phyloP scores from a whole-genome alignment of 30 jellyfish, hydroid and myxozoan species.

The Turritopsis dohrnii region DNA sequence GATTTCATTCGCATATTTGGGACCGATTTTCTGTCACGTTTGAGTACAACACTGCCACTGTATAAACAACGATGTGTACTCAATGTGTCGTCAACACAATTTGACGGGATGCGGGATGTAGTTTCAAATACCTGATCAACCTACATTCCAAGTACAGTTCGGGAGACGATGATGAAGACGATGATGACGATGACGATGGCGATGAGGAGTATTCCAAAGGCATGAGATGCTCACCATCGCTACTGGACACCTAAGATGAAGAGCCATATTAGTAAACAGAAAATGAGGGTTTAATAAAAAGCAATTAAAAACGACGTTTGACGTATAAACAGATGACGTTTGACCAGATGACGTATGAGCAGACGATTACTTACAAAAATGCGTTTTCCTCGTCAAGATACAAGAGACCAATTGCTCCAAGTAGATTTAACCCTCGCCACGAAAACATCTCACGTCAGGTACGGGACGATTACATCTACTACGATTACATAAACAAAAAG shows the following conservation, averaged over 20 bases:
- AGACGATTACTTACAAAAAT: slow-evolving; percentile 50
- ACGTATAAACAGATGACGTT: background rate
- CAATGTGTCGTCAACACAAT: too few relatives aligned
- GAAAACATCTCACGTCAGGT: background rate
- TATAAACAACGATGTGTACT: too few relatives aligned
- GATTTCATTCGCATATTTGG: too few relatives aligned
- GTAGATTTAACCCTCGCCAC: slow-evolving; percentile 71
- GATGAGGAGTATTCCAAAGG: slow-evolving; percentile 77
- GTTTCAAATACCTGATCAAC: slow-evolving; percentile 63
- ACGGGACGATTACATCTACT: too few relatives aligned
- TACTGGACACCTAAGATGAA: slow-evolving; percentile 62
- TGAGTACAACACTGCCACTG: too few relatives aligned
- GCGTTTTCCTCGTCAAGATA: slow-evolving; percentile 90
- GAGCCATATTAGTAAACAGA: background rate
- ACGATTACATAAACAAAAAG: too few relatives aligned
- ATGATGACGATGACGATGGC: too few relatives aligned
- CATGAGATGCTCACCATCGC: slow-evolving; percentile 77
- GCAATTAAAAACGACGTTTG: too few relatives aligned
- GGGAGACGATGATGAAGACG: too few relatives aligned
- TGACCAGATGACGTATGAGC: background rate
- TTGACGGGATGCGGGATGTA: too few relatives aligned
- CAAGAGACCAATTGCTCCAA: slow-evolving; percentile 88
- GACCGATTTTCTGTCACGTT: too few relatives aligned
- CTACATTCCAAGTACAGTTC: slow-evolving; percentile 75
- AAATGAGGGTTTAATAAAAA: background rate